Evolutionary conservation across 2,888 invertebrate species (phyloP), one percentile per base, ranked within the genome.

Genomic region (Melieria crassipennis): DNA sequence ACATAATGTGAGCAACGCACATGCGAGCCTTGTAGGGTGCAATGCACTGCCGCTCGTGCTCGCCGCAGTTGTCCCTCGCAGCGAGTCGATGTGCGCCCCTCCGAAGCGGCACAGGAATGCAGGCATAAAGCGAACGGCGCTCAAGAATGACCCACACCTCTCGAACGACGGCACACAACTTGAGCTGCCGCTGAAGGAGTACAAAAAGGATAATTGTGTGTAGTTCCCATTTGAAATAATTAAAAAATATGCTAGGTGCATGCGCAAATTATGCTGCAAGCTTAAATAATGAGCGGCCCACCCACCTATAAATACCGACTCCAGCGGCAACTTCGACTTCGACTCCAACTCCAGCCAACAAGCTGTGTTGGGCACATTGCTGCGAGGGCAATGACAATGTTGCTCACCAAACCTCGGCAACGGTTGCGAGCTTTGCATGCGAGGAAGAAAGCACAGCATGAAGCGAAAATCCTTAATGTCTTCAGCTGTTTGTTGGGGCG

Each of bases 71-170:
- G 30, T 30, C 30, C 30, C 30, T 30, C 30, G 30, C 30, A 30
- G 30, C 30, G 30, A 30, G 30, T 30, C 30, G 30, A 30, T 2
- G 30, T 30, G 30, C 30, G 30, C 30, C 30, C 30, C 30, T 30
- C 30, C 30, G 30, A 30, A 30, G 30, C 30, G 30, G 30, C 30
- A 30, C 30, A 78, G 81, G 77, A 81, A 79, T 77, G 77, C 78
- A 48, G 76, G 79, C 79, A 76, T 75, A 79, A 78, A 78, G 79
- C 77, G 73, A 79, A 80, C 80, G 80, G 74, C 77, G 77, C 78
- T 77, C 75, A 66, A 75, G 77, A 75, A 71, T 72, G 80, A 79
- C 77, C 79, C 79, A 78, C 72, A 78, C 78, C 57, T 30, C 30
- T 30, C 30, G 30, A 30, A 30, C 30, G 30, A 52, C 52, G 4